A percentile compares a stretch with the other conserved stretches of the same genome.
Evolutionary conservation across 1,140 invertebrate genomes (phyloP).

Genomic region (Drosophila kikkawai): DNA sequence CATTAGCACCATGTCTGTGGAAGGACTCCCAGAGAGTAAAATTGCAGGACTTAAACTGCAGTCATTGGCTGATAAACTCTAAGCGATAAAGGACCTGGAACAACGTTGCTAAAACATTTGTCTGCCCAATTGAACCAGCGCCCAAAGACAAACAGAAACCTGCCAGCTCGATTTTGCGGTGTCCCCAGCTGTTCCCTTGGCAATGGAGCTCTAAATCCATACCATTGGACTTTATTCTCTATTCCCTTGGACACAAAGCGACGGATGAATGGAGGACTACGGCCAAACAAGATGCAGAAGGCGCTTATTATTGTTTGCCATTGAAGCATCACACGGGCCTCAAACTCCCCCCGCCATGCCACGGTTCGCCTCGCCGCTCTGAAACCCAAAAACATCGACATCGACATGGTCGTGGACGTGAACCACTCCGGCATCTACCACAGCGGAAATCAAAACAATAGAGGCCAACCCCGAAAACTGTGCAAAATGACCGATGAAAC

Average conservation of each 20-base stretch:
- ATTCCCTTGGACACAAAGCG: slow-evolving; percentile 21
- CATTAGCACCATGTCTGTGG: slow-evolving; percentile 16
- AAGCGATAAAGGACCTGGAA: slow-evolving; percentile 1
- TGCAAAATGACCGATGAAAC: slow-evolving; percentile 21
- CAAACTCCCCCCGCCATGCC: background rate
- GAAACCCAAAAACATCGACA: slow-evolving; percentile 38
- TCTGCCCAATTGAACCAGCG: slow-evolving; percentile 65
- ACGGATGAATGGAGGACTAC: slow-evolving; percentile 42
- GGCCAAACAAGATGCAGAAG: slow-evolving; percentile 61
- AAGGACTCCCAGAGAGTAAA: slow-evolving; percentile 8
- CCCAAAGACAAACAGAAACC: slow-evolving; percentile 53
- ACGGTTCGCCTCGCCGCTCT: background rate
- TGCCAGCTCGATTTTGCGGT: slow-evolving; percentile 26
- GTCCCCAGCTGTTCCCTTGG: slow-evolving; percentile 35
- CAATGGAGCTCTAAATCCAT: slow-evolving; percentile 66
- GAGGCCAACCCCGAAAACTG: slow-evolving; percentile 46
- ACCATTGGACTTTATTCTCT: slow-evolving; percentile 48
- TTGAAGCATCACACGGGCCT: slow-evolving; percentile 55
- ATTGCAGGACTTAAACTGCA: slow-evolving; percentile 27
- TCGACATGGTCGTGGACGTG: slow-evolving; percentile 21
- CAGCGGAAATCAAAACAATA: slow-evolving; percentile 74
- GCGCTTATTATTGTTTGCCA: slow-evolving; percentile 76
- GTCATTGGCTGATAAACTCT: slow-evolving; percentile 21
- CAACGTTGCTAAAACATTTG: slow-evolving; percentile 55
- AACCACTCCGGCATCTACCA: slow-evolving; percentile 38